Evolutionary conservation across 2,113 vertebrate genomes (phyloP).

Genomic region (Limnothrissa miodon): DNA sequence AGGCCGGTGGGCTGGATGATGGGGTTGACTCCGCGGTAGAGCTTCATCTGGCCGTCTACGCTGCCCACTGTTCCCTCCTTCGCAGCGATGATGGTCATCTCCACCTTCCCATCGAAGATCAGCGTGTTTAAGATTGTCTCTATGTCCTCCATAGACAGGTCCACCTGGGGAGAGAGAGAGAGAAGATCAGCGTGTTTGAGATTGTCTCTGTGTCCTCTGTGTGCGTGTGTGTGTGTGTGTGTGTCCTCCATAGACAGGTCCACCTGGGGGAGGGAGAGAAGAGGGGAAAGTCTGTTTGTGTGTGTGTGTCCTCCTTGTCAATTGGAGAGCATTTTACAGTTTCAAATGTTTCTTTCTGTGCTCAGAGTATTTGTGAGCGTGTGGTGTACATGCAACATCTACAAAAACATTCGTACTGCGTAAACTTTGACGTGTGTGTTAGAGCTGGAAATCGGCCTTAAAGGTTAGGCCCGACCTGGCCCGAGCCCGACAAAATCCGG

Average conservation of each 20-base stretch:
- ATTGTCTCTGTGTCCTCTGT: not conserved
- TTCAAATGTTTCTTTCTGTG: too few relatives aligned
- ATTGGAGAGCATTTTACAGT: too few relatives aligned
- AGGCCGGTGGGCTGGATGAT: constrained; percentile 88
- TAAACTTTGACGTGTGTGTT: too few relatives aligned
- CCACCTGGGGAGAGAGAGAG: constrained; percentile 73
- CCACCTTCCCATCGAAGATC: constrained; percentile 96
- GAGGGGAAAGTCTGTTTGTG: too few relatives aligned
- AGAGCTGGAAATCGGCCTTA: too few relatives aligned
- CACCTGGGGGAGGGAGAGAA: not conserved
- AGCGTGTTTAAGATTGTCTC: constrained; percentile 98
- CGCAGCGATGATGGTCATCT: constrained; percentile 94
- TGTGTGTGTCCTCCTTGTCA: too few relatives aligned
- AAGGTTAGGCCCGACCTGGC: too few relatives aligned
- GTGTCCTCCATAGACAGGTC: not conserved
- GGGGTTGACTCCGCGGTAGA: constrained; percentile 86
- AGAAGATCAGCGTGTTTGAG: not conserved
- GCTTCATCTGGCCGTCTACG: constrained; percentile 93
- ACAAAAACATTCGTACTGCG: too few relatives aligned
- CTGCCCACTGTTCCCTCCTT: constrained; percentile 94
- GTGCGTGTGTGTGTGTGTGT: not conserved
- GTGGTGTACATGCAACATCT: too few relatives aligned
- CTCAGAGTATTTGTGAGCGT: too few relatives aligned
- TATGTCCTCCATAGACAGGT: constrained; percentile 98
- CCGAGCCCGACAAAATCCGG: too few relatives aligned